Evolutionary conservation across 2,888 invertebrate genomes (phyloP).

Genomic region (Caenorhabditis wallacei): DNA sequence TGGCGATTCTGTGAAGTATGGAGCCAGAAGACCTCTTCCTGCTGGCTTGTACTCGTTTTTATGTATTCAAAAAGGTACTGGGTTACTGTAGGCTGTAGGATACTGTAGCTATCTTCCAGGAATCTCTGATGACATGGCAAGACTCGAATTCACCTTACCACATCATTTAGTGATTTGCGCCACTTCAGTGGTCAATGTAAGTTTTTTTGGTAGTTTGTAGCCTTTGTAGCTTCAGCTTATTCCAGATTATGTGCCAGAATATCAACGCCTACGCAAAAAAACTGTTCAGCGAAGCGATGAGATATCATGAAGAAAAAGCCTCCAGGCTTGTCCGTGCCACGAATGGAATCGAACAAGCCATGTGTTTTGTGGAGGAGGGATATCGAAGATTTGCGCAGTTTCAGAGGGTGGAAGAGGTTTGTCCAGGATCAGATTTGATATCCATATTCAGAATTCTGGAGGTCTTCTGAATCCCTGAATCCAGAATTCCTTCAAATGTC

Average conservation of each 20-base stretch:
- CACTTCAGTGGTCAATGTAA: slow-evolving; percentile 66
- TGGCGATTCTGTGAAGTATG: slow-evolving; percentile 63
- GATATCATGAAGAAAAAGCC: slow-evolving; percentile 53
- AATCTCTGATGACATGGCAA: slow-evolving; percentile 61
- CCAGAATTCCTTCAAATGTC: no score
- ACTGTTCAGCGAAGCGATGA: slow-evolving; percentile 62
- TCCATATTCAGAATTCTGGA: no score
- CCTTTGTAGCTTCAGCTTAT: neutral
- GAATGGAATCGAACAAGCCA: slow-evolving; percentile 71
- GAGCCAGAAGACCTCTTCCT: slow-evolving; percentile 65
- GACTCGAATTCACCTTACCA: slow-evolving; percentile 55
- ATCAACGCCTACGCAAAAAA: slow-evolving; percentile 64
- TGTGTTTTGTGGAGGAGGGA: slow-evolving; percentile 68
- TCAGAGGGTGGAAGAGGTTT: slow-evolving; percentile 50
- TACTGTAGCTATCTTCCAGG: slow-evolving; percentile 14
- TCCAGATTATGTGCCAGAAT: slow-evolving; percentile 71
- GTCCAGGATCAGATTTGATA: no score
- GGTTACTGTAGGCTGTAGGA: neutral
- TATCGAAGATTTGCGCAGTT: slow-evolving; percentile 59
- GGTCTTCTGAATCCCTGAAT: no score
- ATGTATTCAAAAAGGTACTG: slow-evolving; percentile 70
- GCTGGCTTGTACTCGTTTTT: slow-evolving; percentile 70
- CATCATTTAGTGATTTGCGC: slow-evolving; percentile 64
- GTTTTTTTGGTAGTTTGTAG: slow-evolving; percentile 3
- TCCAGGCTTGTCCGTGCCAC: slow-evolving; percentile 65